phyloP scores from a whole-genome alignment of 2,113 vertebrate genomes.

The Nibea coibor region DNA sequence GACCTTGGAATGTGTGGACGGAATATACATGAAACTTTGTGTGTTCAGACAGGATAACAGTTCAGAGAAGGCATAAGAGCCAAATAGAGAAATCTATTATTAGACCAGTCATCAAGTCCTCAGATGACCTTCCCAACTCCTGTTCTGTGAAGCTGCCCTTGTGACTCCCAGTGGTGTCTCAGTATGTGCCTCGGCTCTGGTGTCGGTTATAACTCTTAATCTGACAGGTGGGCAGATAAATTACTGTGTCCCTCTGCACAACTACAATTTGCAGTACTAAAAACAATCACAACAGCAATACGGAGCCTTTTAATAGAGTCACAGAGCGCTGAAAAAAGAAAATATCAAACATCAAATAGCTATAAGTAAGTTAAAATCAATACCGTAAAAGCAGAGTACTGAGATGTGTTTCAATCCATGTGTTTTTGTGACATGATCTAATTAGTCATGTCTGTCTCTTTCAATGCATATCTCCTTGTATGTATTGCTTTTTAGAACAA shows the following conservation, averaged over 20 bases:
- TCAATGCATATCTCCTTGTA: too few relatives aligned
- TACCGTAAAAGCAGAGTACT: neutral
- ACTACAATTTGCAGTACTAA: neutral
- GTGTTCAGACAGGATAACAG: conserved; percentile 19
- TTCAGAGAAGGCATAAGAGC: conserved; percentile 50
- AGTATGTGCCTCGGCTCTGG: conserved; percentile 42
- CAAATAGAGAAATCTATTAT: conserved; percentile 58
- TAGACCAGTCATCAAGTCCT: conserved; percentile 52
- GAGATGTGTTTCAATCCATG: too few relatives aligned
- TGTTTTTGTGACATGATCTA: too few relatives aligned
- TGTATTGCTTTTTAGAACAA: too few relatives aligned
- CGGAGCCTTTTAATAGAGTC: neutral
- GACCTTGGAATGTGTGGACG: conserved; percentile 42
- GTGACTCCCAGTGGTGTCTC: conserved; percentile 37
- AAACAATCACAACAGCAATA: conserved; percentile 2
- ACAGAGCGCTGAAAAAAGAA: neutral
- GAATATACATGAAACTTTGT: conserved; percentile 39
- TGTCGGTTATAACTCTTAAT: conserved; percentile 50
- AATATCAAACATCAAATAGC: neutral
- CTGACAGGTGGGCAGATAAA: conserved; percentile 41
- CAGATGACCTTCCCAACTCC: conserved; percentile 48
- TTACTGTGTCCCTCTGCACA: conserved; percentile 13
- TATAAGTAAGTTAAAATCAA: neutral
- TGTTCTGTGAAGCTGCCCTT: conserved; percentile 38
- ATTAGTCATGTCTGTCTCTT: too few relatives aligned